A percentile compares a stretch with the other conserved stretches of the same genome.
These are phyloP conservation scores for Dasyurus viverrinus DNA, from an alignment of 2,113 vertebrate genomes.

Conservation along the genomic window DNA sequence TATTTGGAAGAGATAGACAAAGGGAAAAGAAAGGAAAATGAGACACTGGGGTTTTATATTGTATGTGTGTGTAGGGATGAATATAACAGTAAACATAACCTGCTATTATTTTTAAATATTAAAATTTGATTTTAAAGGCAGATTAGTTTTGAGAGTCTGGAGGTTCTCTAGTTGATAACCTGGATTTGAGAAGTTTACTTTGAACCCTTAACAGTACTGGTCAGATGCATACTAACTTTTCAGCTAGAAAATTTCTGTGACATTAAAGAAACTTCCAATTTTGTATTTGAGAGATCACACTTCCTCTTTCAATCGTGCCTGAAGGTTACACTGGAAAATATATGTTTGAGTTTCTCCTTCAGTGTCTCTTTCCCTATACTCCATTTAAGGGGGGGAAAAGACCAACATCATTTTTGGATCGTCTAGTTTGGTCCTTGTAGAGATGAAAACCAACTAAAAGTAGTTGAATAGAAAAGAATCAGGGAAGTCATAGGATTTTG, in stretches of 20 bases:
- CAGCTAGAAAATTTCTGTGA: neutral
- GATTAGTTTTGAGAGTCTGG: neutral
- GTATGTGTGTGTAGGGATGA: neutral
- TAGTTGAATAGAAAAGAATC: neutral
- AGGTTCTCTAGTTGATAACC: neutral
- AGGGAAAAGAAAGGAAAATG: neutral
- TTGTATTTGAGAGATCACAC: neutral
- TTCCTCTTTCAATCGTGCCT: neutral
- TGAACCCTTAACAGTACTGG: neutral
- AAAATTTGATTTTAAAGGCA: neutral
- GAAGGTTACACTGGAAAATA: neutral
- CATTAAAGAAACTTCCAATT: neutral
- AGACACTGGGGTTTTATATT: neutral
- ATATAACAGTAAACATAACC: neutral
- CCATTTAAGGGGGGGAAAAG: neutral
- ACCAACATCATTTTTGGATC: neutral
- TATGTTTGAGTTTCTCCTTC: neutral
- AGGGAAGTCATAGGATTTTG: neutral
- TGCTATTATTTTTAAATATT: neutral
- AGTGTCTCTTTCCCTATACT: neutral
- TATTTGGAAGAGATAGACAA: neutral
- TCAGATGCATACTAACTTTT: neutral
- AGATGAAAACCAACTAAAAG: neutral
- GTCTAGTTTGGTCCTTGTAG: neutral
- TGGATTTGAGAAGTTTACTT: neutral